Base-by-base conservation (phyloP, 2,113 vertebrate species). In the Psittacula cyanocephala region DNA sequence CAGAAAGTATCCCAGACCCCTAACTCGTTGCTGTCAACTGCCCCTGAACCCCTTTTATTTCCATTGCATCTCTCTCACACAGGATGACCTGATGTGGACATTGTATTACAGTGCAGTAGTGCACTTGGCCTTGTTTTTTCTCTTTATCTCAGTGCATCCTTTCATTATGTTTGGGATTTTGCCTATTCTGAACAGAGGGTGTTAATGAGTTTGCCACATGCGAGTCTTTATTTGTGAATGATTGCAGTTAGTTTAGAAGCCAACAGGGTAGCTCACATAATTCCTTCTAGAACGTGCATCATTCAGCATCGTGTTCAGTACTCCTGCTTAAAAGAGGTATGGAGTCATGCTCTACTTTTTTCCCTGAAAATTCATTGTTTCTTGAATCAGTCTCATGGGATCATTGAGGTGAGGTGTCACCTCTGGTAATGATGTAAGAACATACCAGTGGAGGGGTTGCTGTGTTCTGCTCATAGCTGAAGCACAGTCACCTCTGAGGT, bases 31-130 rank as follows among this genome's bases (percentile, higher is more conserved):
- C 53, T 87, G 49, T 93, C 62, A 92, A 59, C 52, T 85, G 65
- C 87, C 86, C 88, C 62, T 70, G 86, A 91, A 81, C 47, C 13
- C 15, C 53, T 89, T 95, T 79, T 70, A 65, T 72, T 92, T 95
- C 86, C 81, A 4, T 37, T 76, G 37, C 33, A 44, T 69, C 80
- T 91, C 76, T 78, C 84, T 62, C 65, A 71, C 52, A 33, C 35
- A 44, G 62, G 24, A 12, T 92, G 80, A 65, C 76, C 65, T 41
- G 43, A 86, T 47, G 52, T 19, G 62, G 29, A 46, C 33, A 7
- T 5, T 17, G 37, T 52, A 44, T 79, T 68, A 60, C 52, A 78
- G 35, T 22, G 31, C 11, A 62, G 25, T 64, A 13, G 72, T 13
- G 13, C 7, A 10, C 49, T 79, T 89, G 57, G 39, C 53, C 53